phyloP scores from a whole-genome alignment of 2,113 vertebrate species.

The Nothocercus nigrocapillus region DNA sequence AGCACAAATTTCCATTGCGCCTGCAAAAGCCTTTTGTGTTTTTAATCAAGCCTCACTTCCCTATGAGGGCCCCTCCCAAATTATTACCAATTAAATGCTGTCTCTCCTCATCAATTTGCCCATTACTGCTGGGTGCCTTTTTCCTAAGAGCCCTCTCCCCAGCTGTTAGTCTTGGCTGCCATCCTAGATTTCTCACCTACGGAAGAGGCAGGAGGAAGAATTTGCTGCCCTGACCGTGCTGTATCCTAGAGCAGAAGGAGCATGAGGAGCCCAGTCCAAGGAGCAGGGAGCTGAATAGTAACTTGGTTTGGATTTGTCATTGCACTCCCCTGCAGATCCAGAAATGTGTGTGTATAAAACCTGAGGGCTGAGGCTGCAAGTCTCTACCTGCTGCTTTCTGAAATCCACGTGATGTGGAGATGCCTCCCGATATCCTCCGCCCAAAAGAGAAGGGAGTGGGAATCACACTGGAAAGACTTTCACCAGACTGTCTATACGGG shows the following conservation, averaged over 20 bases:
- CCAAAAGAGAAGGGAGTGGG: neutral
- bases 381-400: neutral
- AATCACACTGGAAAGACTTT: neutral
- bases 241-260: neutral
- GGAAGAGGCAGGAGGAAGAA: neutral
- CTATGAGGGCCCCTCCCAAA: neutral
- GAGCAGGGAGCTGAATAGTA: neutral
- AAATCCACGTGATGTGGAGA: neutral
- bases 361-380: neutral
- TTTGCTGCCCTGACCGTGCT: neutral
- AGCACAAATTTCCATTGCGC: neutral
- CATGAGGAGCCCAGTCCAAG: neutral
- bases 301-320: neutral
- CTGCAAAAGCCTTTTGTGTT: constrained; percentile 37
- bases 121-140: neutral
- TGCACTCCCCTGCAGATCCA: neutral
- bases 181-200: constrained; percentile 38
- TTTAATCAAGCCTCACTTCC: constrained; percentile 18
- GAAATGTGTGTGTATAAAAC: neutral
- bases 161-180: neutral
- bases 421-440: rapidly evolving
- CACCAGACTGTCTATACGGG: neutral
- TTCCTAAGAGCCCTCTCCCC: neutral
- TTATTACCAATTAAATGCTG: constrained; percentile 30
- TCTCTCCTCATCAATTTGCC: constrained; percentile 45